A percentile compares a stretch with the other conserved stretches of the same genome.
Evolutionary conservation across 1,140 invertebrate genomes (phyloP).

Genomic region (Cryptotermes secundus): DNA sequence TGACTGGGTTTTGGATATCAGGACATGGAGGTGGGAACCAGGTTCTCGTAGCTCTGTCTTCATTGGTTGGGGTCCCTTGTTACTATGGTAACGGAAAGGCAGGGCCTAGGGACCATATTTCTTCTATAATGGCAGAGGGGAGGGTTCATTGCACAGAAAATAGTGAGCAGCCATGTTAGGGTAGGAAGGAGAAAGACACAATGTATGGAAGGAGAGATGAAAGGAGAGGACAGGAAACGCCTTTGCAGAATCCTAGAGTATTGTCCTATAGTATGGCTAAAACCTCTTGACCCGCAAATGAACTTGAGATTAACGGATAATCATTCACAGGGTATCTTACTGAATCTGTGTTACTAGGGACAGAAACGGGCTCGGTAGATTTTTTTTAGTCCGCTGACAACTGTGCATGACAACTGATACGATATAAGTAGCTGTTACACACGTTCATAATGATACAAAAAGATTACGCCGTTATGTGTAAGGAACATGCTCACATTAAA

Average conservation of each 20-base stretch:
- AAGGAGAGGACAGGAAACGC: background rate
- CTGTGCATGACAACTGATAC: no score
- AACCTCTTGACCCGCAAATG: background rate
- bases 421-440: no score
- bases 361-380: no score
- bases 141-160: background rate
- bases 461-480: no score
- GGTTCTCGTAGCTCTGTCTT: background rate
- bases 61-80: background rate
- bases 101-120: conserved; percentile 8
- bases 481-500: no score
- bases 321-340: no score
- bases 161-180: conserved; percentile 7
- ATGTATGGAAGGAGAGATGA: background rate
- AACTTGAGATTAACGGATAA: no score
- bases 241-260: background rate
- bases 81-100: conserved; percentile 14
- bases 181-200: background rate
- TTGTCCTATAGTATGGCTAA: background rate
- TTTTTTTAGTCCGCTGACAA: no score
- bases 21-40: background rate
- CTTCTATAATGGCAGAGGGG: background rate
- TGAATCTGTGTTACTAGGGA: no score
- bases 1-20: background rate
- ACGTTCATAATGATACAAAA: no score